Evolutionary conservation across 2,888 invertebrate species (phyloP).

Genomic region (Agrilus biguttatus): DNA sequence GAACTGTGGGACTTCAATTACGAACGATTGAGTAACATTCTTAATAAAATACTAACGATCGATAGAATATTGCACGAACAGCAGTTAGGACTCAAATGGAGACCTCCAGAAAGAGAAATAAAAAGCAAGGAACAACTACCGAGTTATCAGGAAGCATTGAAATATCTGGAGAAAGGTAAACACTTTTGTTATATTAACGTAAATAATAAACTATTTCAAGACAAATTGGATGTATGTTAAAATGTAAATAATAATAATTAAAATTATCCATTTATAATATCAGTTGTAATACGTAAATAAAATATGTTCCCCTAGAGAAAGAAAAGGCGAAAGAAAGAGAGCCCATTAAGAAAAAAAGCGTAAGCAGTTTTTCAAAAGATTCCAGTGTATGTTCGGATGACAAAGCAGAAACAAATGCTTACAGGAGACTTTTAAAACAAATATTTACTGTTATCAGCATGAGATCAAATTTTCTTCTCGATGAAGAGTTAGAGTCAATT

Average conservation of each 20-base stretch:
- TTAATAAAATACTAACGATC: constrained; percentile 39
- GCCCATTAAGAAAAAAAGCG: neutral
- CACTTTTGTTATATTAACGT: no score
- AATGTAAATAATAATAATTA: no score
- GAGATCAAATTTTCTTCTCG: constrained; percentile 60
- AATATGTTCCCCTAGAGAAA: neutral
- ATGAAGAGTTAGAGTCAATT: constrained; percentile 49
- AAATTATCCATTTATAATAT: no score
- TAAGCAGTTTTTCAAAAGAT: neutral
- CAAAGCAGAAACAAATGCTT: constrained; percentile 7
- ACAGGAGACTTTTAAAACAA: constrained; percentile 35
- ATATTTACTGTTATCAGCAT: constrained; percentile 53
- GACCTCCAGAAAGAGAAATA: constrained; percentile 27
- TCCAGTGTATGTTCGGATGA: neutral
- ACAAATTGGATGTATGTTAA: no score
- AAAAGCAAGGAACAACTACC: constrained; percentile 31
- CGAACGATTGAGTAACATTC: constrained; percentile 32
- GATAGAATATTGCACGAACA: constrained; percentile 49
- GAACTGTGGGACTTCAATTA: constrained; percentile 48
- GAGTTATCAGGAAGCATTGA: constrained; percentile 26
- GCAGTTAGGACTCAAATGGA: constrained; percentile 43
- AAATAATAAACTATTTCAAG: no score
- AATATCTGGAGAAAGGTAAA: constrained; percentile 3
- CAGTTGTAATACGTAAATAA: no score
- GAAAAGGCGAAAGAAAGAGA: neutral